Conservation (phyloP, 2,797 vertebrate genomes). For the Myripristis murdjan region DNA sequence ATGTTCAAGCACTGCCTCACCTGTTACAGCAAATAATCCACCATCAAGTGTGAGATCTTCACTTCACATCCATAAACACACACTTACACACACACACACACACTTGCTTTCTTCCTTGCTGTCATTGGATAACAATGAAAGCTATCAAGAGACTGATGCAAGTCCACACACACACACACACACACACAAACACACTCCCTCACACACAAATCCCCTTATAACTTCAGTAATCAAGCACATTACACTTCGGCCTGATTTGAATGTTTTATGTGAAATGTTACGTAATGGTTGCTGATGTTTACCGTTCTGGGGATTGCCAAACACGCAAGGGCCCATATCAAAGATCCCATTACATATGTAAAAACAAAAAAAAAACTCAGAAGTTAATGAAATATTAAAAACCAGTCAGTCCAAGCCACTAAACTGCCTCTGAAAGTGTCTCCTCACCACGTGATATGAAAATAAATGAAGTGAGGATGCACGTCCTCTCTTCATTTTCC, state of each 20-base stretch:
- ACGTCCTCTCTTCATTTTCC: slow-evolving; percentile 35
- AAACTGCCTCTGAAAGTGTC: neutral
- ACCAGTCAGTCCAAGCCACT: slow-evolving; percentile 18
- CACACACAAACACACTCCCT: no score
- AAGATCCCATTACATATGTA: slow-evolving; percentile 31
- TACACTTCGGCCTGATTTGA: neutral
- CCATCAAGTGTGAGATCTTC: no score
- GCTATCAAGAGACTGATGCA: no score
- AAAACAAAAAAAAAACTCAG: neutral
- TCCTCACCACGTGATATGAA: slow-evolving; percentile 12
- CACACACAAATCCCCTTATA: no score
- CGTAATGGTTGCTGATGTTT: slow-evolving; percentile 6
- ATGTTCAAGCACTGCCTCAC: no score
- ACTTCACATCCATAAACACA: no score
- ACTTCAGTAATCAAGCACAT: no score
- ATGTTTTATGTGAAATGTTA: neutral
- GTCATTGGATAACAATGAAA: no score
- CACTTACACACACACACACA: no score
- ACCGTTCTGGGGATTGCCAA: slow-evolving; percentile 20
- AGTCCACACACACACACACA: no score
- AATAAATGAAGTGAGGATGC: slow-evolving; percentile 31
- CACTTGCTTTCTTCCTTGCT: no score
- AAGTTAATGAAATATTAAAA: neutral
- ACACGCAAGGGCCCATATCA: slow-evolving; percentile 4
- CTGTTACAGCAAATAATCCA: no score